phyloP scores from a whole-genome alignment of 1,140 invertebrate species.

The Diachasmimorpha longicaudata region DNA sequence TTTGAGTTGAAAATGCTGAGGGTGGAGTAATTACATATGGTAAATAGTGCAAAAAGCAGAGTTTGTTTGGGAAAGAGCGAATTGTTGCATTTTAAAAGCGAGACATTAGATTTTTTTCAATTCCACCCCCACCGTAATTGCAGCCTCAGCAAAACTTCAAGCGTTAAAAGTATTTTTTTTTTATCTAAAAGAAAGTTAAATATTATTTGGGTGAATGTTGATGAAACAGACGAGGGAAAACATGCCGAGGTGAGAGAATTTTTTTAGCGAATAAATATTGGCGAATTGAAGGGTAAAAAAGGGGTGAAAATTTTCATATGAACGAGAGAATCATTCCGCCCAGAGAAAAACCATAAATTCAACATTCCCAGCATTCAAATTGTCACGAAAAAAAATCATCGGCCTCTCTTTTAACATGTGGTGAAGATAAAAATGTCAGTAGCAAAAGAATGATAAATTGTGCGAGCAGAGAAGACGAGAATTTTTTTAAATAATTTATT shows the following conservation, averaged over 20 bases:
- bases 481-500: slow-evolving; percentile 27
- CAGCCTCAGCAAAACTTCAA: not conserved
- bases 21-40: not conserved
- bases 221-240: not conserved
- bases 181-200: not conserved
- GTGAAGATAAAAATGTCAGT: not conserved
- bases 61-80: not conserved
- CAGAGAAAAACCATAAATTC: too few species aligned
- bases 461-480: slow-evolving; percentile 21
- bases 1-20: not conserved
- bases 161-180: not conserved
- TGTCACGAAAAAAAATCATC: too few species aligned
- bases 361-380: too few species aligned
- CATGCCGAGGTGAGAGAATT: not conserved
- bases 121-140: not conserved
- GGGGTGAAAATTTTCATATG: not conserved
- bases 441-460: not conserved
- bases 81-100: not conserved
- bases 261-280: not conserved
- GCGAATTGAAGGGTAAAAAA: not conserved
- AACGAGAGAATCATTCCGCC: too few species aligned
- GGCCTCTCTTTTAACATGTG: not conserved
- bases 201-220: not conserved
- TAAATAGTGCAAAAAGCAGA: not conserved
- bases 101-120: not conserved